These are phyloP conservation scores for Dendropsophus ebraccatus DNA, from an alignment of 2,113 vertebrate species.

Conservation along the genomic window DNA sequence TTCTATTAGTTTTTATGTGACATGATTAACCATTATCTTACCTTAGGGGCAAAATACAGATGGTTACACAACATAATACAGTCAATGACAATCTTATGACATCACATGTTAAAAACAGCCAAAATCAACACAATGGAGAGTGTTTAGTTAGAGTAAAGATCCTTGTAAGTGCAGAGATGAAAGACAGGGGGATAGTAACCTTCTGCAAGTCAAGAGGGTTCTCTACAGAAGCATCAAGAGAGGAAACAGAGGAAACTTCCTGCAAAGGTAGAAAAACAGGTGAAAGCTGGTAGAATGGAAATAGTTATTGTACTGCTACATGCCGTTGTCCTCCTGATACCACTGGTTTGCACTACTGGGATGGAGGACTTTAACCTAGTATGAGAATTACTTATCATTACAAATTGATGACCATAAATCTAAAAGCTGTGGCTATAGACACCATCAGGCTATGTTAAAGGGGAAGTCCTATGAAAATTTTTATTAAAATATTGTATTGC, in stretches of 20 bases:
- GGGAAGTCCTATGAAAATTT: no score
- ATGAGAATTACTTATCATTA: background rate
- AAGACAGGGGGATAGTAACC: constrained; percentile 65
- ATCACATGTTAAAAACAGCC: constrained; percentile 16
- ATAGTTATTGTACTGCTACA: background rate
- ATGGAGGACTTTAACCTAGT: background rate
- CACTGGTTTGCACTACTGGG: no score
- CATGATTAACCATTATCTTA: background rate
- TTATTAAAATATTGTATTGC: no score
- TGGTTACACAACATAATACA: background rate
- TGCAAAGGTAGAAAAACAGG: constrained; percentile 73
- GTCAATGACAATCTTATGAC: background rate
- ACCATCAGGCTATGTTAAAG: no score
- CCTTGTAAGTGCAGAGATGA: constrained; percentile 20
- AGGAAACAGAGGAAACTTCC: constrained; percentile 70
- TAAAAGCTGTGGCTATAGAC: background rate
- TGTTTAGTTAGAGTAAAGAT: constrained; percentile 5
- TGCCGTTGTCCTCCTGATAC: background rate
- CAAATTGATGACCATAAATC: background rate
- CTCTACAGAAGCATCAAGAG: constrained; percentile 73
- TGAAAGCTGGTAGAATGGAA: constrained; percentile 61
- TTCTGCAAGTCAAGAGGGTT: constrained; percentile 75
- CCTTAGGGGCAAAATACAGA: background rate
- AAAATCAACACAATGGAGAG: constrained; percentile 17
- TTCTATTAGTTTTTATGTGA: background rate